Evolutionary conservation across 1,140 invertebrate species (phyloP), one percentile per base, ranked within the genome.

Genomic region (Drosophila sproati): DNA sequence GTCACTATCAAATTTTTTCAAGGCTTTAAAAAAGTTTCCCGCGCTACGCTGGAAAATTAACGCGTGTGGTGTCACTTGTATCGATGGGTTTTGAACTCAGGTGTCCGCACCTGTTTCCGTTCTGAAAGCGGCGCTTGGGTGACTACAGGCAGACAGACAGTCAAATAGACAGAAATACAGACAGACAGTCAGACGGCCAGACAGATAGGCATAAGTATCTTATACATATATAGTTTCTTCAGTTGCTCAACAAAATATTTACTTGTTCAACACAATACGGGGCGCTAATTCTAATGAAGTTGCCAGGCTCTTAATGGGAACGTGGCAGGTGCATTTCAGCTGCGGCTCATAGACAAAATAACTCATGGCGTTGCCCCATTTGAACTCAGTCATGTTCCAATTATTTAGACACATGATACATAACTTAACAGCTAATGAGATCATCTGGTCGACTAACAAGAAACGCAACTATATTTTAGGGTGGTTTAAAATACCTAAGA

Each of bases 271-370:
- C 35, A 45, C 63, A 73, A 12, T 52, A 47, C 29, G 20, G 54
- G 75, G 77, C 77, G 73, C 73, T 88, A 74, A 64, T 87, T 87
- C 82, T 74, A 80, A 82, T 88, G 83, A 80, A 87, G 75, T 79
- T 86, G 79, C 72, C 64, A 70, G 39, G 59, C 52, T 56, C 37
- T 59, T 1, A 52, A 35, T 47, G 61, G 64, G 77, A 77, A 64
- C 69, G 77, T 87, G 82, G 83, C 82, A 87, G 82, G 82, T 87
- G 82, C 77, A 72, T 56, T 72, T 52, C 47, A 47, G 52, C 50
- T 63, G 51, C 37, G 62, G 66, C n/a, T 48, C 64, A 80, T 59
- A 82, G 37, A 48, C 28, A 35, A 48, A 59, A 32, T 32, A 4
- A 73, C 45, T 55, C 55, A 48, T 12, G 28, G 50, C 61, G 20